A percentile compares a stretch with the other conserved stretches of the same genome.
Evolutionary conservation across 2,113 vertebrate species (phyloP).

Genomic region (Pardalotus punctatus): DNA sequence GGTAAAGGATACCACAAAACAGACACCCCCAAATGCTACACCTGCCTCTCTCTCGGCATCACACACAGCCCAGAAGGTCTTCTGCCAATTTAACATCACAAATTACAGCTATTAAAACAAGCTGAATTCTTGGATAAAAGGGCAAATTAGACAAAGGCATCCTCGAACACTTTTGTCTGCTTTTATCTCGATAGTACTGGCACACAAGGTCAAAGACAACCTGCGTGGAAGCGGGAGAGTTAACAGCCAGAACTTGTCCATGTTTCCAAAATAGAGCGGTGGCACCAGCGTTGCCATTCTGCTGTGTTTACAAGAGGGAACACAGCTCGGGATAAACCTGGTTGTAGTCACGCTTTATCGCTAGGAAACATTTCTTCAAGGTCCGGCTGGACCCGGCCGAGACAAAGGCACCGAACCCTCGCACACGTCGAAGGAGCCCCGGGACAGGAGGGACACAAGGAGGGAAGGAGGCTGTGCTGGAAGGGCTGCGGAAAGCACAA

Average conservation of each 20-base stretch:
- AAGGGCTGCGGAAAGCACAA: not conserved
- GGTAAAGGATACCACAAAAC: not conserved
- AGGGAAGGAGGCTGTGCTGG: not conserved
- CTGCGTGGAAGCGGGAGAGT: not conserved
- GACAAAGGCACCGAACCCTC: not conserved
- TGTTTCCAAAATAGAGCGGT: slow-evolving; percentile 32
- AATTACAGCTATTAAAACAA: not conserved
- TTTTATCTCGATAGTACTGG: not conserved
- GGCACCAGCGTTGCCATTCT: not conserved
- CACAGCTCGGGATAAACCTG: not conserved
- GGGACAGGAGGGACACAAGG: not conserved
- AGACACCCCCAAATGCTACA: not conserved
- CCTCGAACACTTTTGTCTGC: not conserved
- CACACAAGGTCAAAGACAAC: not conserved
- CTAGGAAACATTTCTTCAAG: not conserved
- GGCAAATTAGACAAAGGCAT: not conserved
- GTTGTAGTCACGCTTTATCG: not conserved
- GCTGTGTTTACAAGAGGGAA: not conserved
- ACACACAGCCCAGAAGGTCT: not conserved
- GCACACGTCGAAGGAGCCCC: not conserved
- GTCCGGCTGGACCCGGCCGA: not conserved
- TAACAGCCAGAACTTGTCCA: not conserved
- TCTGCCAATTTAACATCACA: not conserved
- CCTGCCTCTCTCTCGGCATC: not conserved
- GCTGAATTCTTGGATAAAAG: not conserved